Evolutionary conservation across 2,888 invertebrate species (phyloP).

Genomic region (Malachius bipustulatus): DNA sequence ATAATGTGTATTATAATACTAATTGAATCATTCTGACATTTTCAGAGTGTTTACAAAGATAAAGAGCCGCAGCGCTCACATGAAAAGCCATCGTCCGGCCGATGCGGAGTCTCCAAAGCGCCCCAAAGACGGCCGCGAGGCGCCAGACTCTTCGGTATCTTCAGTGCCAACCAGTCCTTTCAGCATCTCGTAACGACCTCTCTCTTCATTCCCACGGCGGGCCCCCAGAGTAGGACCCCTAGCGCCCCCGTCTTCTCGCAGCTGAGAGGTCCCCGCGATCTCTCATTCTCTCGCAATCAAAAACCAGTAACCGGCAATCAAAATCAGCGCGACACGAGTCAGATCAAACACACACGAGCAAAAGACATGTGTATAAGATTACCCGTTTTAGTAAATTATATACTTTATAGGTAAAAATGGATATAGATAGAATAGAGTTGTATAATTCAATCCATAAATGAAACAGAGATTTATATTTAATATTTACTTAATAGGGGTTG

Average conservation of each 20-base stretch:
- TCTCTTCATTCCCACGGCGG: too few species aligned
- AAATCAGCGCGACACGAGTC: conserved; percentile 27
- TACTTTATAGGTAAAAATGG: conserved; percentile 24
- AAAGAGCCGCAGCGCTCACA: conserved; percentile 98
- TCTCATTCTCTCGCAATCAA: conserved; percentile 4
- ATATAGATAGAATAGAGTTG: conserved; percentile 28
- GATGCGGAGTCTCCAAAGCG: conserved; percentile 55
- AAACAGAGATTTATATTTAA: conserved; percentile 36
- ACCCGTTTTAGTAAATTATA: conserved; percentile 14
- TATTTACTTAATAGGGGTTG: conserved; percentile 37
- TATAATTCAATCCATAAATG: conserved; percentile 35
- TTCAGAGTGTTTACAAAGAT: conserved; percentile 94
- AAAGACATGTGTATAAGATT: conserved; percentile 17
- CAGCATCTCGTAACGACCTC: conserved; percentile 32
- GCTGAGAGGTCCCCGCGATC: too few species aligned
- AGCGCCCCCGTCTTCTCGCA: too few species aligned
- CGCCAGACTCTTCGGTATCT: conserved; percentile 17
- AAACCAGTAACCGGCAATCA: conserved; percentile 34
- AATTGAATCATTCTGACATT: not conserved
- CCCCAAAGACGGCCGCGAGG: conserved; percentile 19
- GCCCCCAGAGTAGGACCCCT: too few species aligned
- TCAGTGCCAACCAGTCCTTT: conserved; percentile 36
- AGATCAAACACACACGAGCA: conserved; percentile 23
- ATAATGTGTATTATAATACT: too few species aligned
- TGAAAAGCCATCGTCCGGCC: conserved; percentile 95